Conservation (phyloP, 2,888 invertebrate genomes). For the Hemicrepidius hirtus region DNA sequence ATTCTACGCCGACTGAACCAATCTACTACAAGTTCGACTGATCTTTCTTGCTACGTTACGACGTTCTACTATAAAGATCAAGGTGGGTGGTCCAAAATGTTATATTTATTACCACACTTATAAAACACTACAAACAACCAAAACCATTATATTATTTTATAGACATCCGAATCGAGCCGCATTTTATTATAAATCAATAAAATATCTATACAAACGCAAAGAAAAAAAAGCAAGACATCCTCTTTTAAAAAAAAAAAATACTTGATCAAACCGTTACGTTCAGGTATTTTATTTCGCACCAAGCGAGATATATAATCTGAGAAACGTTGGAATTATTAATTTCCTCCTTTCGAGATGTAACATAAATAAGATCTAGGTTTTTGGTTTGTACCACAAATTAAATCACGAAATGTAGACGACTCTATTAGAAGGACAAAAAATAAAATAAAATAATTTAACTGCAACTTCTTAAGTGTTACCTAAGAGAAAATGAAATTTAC, state of each 20-base stretch:
- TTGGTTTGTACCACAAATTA: too few species aligned
- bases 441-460: too few species aligned
- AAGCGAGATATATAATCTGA: background rate
- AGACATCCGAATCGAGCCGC: slow-evolving; percentile 28
- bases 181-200: slow-evolving; percentile 40
- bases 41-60: slow-evolving; percentile 39
- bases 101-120: slow-evolving; percentile 50
- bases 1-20: slow-evolving; percentile 29
- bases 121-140: slow-evolving; percentile 38
- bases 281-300: background rate
- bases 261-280: background rate
- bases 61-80: slow-evolving; percentile 47
- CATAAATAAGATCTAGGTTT: too few species aligned
- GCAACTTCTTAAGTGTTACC: too few species aligned
- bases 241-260: background rate
- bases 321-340: too few species aligned
- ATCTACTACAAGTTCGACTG: slow-evolving; percentile 38
- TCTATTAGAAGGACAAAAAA: too few species aligned
- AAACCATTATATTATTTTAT: slow-evolving; percentile 40
- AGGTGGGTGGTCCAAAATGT: slow-evolving; percentile 51
- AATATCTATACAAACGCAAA: background rate
- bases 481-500: too few species aligned
- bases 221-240: background rate
- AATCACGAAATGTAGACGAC: too few species aligned
- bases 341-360: too few species aligned